Percentiles rank a stretch among this genome's conserved stretches.
These are phyloP conservation scores for Nothoprocta perdicaria DNA, from an alignment of 2,113 vertebrate species.

Conservation along the genomic window DNA sequence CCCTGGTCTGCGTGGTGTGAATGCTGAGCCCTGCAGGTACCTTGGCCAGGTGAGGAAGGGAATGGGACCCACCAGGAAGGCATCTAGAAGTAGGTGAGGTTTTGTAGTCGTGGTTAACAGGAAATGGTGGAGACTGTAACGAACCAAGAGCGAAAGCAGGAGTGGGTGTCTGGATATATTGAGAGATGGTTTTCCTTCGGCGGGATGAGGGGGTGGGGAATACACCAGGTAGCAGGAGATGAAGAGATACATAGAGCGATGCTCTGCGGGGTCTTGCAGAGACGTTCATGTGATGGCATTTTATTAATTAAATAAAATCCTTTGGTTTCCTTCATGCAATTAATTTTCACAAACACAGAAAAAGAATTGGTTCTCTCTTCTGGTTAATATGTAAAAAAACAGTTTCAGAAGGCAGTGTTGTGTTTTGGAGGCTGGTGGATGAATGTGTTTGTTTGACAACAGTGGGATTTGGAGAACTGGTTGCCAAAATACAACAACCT, in stretches of 20 bases:
- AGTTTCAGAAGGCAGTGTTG: background rate
- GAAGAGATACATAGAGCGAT: background rate
- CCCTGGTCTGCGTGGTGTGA: background rate
- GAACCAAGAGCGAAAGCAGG: constrained; percentile 53
- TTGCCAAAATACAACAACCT: background rate
- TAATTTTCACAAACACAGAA: background rate
- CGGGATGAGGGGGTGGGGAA: constrained; percentile 71
- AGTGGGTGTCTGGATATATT: constrained; percentile 73
- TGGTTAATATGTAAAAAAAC: background rate
- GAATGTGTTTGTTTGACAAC: background rate
- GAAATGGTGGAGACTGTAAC: constrained; percentile 66
- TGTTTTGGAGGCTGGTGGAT: background rate
- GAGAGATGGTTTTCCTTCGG: constrained; percentile 71
- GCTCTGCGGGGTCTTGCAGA: background rate
- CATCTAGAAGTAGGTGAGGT: constrained; percentile 1
- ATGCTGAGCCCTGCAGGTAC: background rate
- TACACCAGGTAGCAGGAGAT: constrained; percentile 46
- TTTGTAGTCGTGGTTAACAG: constrained; percentile 40
- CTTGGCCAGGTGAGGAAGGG: background rate
- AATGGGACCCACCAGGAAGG: background rate
- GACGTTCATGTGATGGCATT: background rate
- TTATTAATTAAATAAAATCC: background rate
- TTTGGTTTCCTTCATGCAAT: background rate
- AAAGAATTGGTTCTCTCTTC: background rate
- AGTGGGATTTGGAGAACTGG: background rate